phyloP scores from a whole-genome alignment of 2,797 vertebrate species.

The Etheostoma nigrum region DNA sequence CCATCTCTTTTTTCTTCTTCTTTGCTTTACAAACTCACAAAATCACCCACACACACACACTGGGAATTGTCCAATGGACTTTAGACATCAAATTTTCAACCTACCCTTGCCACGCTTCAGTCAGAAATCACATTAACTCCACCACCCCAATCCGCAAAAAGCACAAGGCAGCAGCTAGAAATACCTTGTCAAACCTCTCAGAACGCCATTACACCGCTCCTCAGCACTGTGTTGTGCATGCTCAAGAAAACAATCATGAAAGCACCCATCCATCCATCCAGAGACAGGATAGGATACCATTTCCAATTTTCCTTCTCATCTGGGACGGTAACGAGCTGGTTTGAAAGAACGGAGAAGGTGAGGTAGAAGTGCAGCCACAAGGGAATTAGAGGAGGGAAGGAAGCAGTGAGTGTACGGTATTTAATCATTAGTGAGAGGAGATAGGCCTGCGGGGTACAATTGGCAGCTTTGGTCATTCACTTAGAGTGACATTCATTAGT shows the following conservation, averaged over 20 bases:
- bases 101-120: constrained; percentile 54
- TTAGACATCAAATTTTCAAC: constrained; percentile 55
- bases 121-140: constrained; percentile 68
- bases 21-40: constrained; percentile 7
- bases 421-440: constrained; percentile 67
- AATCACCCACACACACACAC: constrained; percentile 15
- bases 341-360: constrained; percentile 45
- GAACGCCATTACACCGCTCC: constrained; percentile 47
- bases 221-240: constrained; percentile 26
- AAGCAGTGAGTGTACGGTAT: constrained; percentile 48
- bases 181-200: constrained; percentile 65
- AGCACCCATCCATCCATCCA: constrained; percentile 46
- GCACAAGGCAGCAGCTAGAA: constrained; percentile 55
- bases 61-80: constrained; percentile 54
- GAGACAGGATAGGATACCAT: constrained; percentile 29
- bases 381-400: constrained; percentile 21
- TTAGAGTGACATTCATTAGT: constrained; percentile 73
- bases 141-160: constrained; percentile 48
- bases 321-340: constrained; percentile 62
- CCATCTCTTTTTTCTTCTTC: constrained; percentile 19
- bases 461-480: constrained; percentile 67
- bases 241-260: constrained; percentile 62
- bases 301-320: constrained; percentile 62
- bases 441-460: constrained; percentile 44
- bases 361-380: constrained; percentile 31